Conservation (phyloP, 2,888 invertebrate species). For the Ectobius pallidus region DNA sequence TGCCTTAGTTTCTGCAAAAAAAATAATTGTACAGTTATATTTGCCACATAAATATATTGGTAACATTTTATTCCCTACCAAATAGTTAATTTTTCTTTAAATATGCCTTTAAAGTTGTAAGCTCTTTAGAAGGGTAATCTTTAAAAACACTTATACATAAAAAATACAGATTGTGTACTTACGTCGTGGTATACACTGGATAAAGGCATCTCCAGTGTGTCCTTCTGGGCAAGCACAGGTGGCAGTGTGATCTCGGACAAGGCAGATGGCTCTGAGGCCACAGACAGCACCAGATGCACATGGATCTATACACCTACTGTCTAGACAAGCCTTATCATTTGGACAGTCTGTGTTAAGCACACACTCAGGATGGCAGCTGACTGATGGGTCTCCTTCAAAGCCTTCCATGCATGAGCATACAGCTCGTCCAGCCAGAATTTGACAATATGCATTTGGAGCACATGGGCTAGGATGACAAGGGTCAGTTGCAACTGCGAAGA, state of each 20-base stretch:
- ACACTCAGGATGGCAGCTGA: constrained; percentile 70
- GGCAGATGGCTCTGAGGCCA: constrained; percentile 80
- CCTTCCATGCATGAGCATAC: constrained; percentile 79
- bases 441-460: constrained; percentile 79
- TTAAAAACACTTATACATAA: no score
- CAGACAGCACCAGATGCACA: constrained; percentile 61
- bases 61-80: no score
- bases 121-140: no score
- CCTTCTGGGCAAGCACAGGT: constrained; percentile 79
- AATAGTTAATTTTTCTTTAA: no score
- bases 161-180: constrained; percentile 52
- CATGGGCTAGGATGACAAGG: constrained; percentile 79
- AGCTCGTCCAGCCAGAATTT: constrained; percentile 70
- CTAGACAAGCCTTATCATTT: constrained; percentile 73
- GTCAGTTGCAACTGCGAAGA: constrained; percentile 58
- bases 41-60: no score
- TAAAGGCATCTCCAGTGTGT: constrained; percentile 79
- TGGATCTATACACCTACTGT: constrained; percentile 54
- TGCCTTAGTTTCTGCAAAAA: no score
- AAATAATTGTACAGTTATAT: no score
- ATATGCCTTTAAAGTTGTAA: no score
- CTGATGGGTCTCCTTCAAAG: constrained; percentile 77
- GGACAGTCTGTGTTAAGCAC: constrained; percentile 83
- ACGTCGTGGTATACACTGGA: constrained; percentile 70
- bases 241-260: constrained; percentile 81